phyloP scores from a whole-genome alignment of 2,888 invertebrate species.

The Phanerotoma sp. region DNA sequence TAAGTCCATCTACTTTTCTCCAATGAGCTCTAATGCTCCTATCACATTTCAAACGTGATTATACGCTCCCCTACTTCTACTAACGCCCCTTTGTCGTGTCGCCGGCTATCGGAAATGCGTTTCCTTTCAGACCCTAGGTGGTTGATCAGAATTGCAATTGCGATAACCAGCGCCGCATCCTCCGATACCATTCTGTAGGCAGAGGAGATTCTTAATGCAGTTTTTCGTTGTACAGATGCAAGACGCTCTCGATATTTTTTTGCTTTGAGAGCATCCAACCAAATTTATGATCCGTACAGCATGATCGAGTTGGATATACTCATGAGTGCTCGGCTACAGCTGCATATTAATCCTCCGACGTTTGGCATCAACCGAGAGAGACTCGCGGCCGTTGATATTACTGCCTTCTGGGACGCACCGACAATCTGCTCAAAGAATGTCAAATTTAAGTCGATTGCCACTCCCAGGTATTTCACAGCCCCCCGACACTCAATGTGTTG shows the following conservation, averaged over 20 bases:
- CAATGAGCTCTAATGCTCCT: conserved; percentile 29
- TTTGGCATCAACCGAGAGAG: conserved; percentile 36
- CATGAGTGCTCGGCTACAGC: conserved; percentile 18
- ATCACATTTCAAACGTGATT: too few species aligned
- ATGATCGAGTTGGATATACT: conserved; percentile 30
- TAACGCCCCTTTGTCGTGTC: background rate
- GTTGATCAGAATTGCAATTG: conserved; percentile 31
- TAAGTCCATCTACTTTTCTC: too few species aligned
- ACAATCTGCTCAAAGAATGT: background rate
- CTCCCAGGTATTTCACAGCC: too few species aligned
- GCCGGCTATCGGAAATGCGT: background rate
- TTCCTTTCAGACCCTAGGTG: conserved; percentile 27
- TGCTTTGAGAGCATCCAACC: conserved; percentile 25
- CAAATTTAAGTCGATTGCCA: background rate
- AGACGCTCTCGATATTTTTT: conserved; percentile 28
- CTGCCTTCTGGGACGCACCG: background rate
- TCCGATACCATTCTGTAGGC: conserved; percentile 36
- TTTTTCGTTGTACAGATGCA: conserved; percentile 29
- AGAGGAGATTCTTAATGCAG: conserved; percentile 21
- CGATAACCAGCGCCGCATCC: conserved; percentile 33
- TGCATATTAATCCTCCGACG: conserved; percentile 21
- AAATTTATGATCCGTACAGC: conserved; percentile 32
- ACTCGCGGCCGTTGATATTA: too few species aligned
- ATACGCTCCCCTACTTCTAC: background rate
- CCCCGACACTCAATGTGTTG: too few species aligned